A percentile compares a stretch with the other conserved stretches of the same genome.
Conservation (phyloP, 2,113 vertebrate species). For the Hemiscyllium ocellatum region DNA sequence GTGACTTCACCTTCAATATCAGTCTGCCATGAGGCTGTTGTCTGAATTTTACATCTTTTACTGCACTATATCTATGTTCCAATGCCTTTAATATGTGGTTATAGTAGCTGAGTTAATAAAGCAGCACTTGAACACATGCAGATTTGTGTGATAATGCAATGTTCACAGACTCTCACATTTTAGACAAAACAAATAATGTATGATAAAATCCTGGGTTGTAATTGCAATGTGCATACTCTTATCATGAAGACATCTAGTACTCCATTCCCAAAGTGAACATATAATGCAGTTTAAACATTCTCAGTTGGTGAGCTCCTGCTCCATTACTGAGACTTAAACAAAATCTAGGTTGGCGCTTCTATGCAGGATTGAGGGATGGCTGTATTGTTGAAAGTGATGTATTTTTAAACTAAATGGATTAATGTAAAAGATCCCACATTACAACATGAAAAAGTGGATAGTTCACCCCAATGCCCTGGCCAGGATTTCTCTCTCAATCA, state of each 20-base stretch:
- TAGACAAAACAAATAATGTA: neutral
- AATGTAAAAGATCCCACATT: neutral
- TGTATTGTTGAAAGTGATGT: neutral
- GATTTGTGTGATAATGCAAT: neutral
- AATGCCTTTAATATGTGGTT: too few species aligned
- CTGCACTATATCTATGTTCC: too few species aligned
- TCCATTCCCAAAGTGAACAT: neutral
- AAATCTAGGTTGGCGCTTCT: neutral
- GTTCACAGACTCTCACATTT: neutral
- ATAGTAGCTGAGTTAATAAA: neutral
- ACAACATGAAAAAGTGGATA: neutral
- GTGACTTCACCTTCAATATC: too few species aligned
- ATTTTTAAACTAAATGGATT: neutral
- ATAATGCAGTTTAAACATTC: neutral
- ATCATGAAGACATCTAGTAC: neutral
- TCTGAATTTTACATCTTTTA: too few species aligned
- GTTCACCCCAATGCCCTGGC: neutral
- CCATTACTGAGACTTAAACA: neutral
- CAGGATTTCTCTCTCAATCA: neutral
- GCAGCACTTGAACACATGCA: neutral
- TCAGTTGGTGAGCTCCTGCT: neutral
- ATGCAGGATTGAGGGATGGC: neutral
- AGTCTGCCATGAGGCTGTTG: too few species aligned
- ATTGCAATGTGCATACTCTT: neutral
- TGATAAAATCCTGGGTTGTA: neutral